Conservation (phyloP, 30 jellyfish, hydroid and myxozoan species). For the Pseudorhiza aurosa region DNA sequence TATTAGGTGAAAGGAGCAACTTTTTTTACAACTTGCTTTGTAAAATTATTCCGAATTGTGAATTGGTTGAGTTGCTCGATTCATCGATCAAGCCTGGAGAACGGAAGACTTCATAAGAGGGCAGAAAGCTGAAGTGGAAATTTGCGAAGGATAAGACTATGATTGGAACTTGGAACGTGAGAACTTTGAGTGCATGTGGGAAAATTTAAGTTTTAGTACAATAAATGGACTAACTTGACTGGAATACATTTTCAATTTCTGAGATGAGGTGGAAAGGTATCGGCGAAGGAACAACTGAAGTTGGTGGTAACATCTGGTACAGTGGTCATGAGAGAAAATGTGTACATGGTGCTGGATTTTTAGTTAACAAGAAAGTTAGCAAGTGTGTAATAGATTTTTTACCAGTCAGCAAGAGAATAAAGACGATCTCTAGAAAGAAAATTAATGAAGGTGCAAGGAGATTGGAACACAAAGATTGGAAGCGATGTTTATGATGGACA, state of each 20-base stretch:
- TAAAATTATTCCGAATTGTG: no score
- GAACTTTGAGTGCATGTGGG: no score
- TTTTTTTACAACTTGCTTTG: no score
- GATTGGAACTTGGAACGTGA: no score
- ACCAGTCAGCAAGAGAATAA: conserved; percentile 15
- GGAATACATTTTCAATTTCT: conserved; percentile 20
- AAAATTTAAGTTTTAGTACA: no score
- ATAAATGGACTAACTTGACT: no score
- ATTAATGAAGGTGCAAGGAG: conserved; percentile 24
- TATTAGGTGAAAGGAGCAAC: no score
- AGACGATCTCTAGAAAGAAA: conserved; percentile 13
- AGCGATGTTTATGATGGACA: conserved; percentile 9
- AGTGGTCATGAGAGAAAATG: conserved; percentile 19
- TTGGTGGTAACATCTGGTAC: conserved; percentile 38
- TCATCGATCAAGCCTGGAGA: no score
- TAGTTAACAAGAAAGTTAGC: not conserved
- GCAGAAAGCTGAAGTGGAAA: no score
- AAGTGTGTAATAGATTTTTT: not conserved
- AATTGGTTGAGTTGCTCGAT: no score
- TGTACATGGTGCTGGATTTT: conserved; percentile 20
- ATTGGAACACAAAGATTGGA: conserved; percentile 42
- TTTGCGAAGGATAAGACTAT: no score
- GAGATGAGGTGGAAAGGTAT: conserved; percentile 51
- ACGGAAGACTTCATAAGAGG: no score
- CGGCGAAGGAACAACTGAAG: conserved; percentile 17